Evolutionary conservation across 2,888 invertebrate species (phyloP).

Genomic region (Pasiphila rectangulata): DNA sequence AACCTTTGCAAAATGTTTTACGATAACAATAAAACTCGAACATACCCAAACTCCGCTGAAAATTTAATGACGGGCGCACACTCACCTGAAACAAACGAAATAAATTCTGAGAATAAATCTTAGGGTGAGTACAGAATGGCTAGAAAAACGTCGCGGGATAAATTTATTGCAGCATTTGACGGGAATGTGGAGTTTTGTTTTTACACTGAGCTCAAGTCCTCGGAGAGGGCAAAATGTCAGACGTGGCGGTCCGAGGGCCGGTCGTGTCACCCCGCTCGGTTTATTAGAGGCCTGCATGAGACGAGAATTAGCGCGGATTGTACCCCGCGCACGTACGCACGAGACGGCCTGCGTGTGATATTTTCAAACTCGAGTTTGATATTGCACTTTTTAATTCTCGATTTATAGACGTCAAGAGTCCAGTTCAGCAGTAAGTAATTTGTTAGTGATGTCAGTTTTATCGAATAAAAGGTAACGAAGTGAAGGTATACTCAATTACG

Average conservation of each 20-base stretch:
- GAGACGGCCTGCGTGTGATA: conserved; percentile 8
- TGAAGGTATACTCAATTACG: neutral
- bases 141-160: conserved; percentile 12
- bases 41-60: conserved; percentile 26
- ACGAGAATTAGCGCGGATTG: neutral
- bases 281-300: conserved; percentile 3
- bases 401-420: conserved; percentile 12
- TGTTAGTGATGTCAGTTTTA: conserved; percentile 4
- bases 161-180: conserved; percentile 16
- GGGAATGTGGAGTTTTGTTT: no score
- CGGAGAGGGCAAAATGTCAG: conserved; percentile 16
- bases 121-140: conserved; percentile 17
- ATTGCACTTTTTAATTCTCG: conserved; percentile 12
- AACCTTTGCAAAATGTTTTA: conserved; percentile 20
- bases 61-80: conserved; percentile 27
- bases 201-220: no score
- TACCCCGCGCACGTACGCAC: conserved; percentile 16
- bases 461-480: conserved; percentile 6
- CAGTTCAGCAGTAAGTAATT: conserved; percentile 11
- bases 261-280: conserved; percentile 7
- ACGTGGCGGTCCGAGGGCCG: conserved; percentile 11
- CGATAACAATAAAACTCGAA: conserved; percentile 24
- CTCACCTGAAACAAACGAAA: conserved; percentile 34
- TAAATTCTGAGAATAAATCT: conserved; percentile 27
- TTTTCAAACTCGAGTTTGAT: conserved; percentile 4